Evolutionary conservation across 2,797 vertebrate species (phyloP), one percentile per base, ranked within the genome.

Genomic region (Petrocephalus schoutedeni): DNA sequence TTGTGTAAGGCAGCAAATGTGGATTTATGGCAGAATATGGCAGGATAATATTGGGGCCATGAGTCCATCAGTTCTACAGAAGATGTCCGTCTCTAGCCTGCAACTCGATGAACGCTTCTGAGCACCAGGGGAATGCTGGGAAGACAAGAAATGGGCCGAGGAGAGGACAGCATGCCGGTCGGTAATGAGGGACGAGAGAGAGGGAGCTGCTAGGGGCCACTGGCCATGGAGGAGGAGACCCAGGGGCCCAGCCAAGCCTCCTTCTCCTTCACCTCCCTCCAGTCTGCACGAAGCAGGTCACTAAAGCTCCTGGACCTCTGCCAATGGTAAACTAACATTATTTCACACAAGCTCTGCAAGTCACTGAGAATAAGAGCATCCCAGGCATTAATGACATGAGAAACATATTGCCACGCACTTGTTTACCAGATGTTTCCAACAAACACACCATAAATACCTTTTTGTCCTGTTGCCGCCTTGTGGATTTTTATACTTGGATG

Each of bases 111-210:
- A 93, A 49, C 21, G 87, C 82, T 87, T 90, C 90, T 93, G 90
- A 88, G 91, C 19, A 7, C 90, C 90, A 64, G 80, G 87, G 87
- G 89, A 91, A 92, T 90, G 91, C 91, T 36, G 28, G 28, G 12
- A 4, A 71, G 28, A 16, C 12, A 4, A 36, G 64, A 36, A 71
- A 36, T 2, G 32, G 12, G 32, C 28, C 1, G 28, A 71, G 64
- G 36, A 86, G 32, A 16, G 54, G 19, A 21, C 23, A 85, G 86
- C 21, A 10, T 74, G 89, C 92, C 58, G 82, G 84, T 54, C 71
- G 86, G 90, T 95, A 95, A 94, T 93, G 94, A 94, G 92, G 87
- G 87, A 90, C 41, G 41, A 87, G 88, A 91, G 89, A 87, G 89
- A 91, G 89, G 87, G 82, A 32, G 90, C 88, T 89, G 86, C 84